Evolutionary conservation across 2,113 vertebrate genomes (phyloP), one percentile per base, ranked within the genome.

Genomic region (Odocoileus virginianus): DNA sequence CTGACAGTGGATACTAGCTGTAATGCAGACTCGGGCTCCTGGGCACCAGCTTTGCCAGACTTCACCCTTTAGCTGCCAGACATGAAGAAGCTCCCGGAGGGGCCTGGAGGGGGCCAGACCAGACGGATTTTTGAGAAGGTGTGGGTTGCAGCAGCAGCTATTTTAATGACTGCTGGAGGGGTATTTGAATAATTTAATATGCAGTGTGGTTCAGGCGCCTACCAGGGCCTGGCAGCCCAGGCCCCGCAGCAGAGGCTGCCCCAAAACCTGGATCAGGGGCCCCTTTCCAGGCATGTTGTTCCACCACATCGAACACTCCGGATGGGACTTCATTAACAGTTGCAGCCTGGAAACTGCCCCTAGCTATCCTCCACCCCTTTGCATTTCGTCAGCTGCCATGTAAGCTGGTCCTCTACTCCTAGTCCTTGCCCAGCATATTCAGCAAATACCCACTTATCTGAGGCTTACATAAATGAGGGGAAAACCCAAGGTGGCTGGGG

Each of bases 341-440:
- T 7, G 43, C 43, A n/a, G 7, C 33, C 52, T 28, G 47, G 45
- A 23, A 5, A 5, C 14, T 19, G 55, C 15, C n/a, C 17, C 33
- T 54, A 0, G 6, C 33, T 6, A 1, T 33, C 12, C 25, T 23
- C 50, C 5, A 23, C 43, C 4, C 30, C 6, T 36, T 27, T 7
- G 16, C 78, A 1, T 19, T 15, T 25, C 7, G 13, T 33, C 61
- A 55, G 1, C 36, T 7, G 36, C 33, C 1, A 0, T 5, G 10
- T 14, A 4, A 25, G 43, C 6, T 1, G 28, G 40, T 30, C 7
- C 2, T 28, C 47, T 21, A 4, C 52, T 3, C 23, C n/a, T 1
- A 1, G n/a, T 28, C 40, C 64, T 30, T 78, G 0, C 1, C 10
- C 28, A 6, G 1, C 4, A 0, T 4, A 2, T 27, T 3, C 15